phyloP scores from a whole-genome alignment of 2,888 invertebrate species.

The Himalopsyche anomala region DNA sequence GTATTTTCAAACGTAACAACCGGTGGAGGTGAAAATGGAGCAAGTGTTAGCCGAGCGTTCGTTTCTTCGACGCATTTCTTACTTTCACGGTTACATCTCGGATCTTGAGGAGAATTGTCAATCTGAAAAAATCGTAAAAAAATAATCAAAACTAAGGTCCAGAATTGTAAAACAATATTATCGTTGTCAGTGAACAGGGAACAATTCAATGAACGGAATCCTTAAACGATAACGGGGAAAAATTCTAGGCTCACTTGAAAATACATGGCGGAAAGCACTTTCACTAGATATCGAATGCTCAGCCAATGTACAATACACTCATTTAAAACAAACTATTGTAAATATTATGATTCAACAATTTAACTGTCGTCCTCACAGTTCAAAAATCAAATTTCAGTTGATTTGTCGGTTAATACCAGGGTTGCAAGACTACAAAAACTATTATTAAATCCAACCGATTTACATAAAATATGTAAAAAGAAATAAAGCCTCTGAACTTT shows the following conservation, averaged over 20 bases:
- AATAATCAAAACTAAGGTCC: no score
- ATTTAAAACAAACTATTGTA: background rate
- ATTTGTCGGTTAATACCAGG: background rate
- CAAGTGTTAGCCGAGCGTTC: conserved; percentile 75
- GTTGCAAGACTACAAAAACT: background rate
- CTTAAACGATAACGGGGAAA: background rate
- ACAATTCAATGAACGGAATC: background rate
- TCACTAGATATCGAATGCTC: background rate
- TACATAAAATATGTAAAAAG: no score
- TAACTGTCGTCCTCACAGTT: background rate
- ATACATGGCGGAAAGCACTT: background rate
- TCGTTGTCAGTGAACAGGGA: no score
- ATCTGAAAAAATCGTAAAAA: background rate
- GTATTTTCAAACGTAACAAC: conserved; percentile 84
- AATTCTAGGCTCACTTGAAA: background rate
- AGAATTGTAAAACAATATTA: no score
- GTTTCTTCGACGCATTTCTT: conserved; percentile 71
- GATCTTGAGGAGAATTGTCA: conserved; percentile 66
- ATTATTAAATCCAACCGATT: no score
- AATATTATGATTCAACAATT: background rate
- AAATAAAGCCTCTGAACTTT: no score
- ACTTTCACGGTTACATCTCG: conserved; percentile 70
- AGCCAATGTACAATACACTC: background rate
- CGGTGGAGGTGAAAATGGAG: conserved; percentile 82
- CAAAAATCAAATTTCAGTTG: background rate